Evolutionary conservation across 2,888 invertebrate genomes (phyloP).

Genomic region (Heliconius charithonia): DNA sequence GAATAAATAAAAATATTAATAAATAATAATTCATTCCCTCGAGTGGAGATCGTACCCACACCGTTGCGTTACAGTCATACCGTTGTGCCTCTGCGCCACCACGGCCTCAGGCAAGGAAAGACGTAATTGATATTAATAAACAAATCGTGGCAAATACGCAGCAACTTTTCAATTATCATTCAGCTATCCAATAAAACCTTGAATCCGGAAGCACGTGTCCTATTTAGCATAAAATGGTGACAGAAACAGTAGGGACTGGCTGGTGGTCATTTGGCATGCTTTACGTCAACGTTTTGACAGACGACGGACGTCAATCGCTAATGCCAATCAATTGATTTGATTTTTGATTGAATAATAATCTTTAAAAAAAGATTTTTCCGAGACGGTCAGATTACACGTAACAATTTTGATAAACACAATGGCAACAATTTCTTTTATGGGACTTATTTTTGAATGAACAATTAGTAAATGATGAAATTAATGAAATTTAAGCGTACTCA

Average conservation of each 20-base stretch:
- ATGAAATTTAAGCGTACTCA: too few relatives aligned
- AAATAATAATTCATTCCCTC: too few relatives aligned
- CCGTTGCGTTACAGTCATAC: too few relatives aligned
- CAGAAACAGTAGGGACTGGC: conserved; percentile 58
- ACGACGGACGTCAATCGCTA: background rate
- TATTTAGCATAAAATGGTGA: conserved; percentile 60
- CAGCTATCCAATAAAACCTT: conserved; percentile 53
- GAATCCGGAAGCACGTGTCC: conserved; percentile 63
- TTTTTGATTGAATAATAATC: background rate
- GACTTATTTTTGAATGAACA: too few relatives aligned
- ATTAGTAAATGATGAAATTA: too few relatives aligned
- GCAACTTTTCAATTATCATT: conserved; percentile 36
- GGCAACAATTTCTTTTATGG: background rate
- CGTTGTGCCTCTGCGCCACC: too few relatives aligned
- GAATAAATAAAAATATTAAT: too few relatives aligned
- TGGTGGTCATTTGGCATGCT: conserved; percentile 56
- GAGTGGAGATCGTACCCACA: too few relatives aligned
- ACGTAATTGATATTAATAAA: background rate
- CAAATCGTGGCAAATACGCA: conserved; percentile 28
- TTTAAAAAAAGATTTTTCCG: background rate
- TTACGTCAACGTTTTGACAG: conserved; percentile 49
- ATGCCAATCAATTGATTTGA: background rate
- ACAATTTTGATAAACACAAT: background rate
- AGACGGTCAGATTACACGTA: background rate
- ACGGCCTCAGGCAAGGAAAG: too few relatives aligned